Evolutionary conservation across 2,113 vertebrate genomes (phyloP), one percentile per base, ranked within the genome.

Genomic region (Rhinolophus sinicus): DNA sequence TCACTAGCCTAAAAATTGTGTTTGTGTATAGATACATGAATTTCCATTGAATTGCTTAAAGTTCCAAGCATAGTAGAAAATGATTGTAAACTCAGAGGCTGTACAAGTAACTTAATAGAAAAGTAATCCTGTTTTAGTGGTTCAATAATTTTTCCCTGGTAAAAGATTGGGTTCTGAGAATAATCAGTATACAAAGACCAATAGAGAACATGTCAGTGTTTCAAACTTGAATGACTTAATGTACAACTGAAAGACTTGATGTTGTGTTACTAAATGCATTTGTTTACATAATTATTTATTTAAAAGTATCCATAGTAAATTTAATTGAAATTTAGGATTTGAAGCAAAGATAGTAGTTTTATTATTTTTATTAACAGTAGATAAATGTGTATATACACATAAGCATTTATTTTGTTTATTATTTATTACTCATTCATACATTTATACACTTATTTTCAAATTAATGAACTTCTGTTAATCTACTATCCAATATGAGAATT

Each of bases 181-280:
- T 70, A 97, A 97, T 97, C 94, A 96, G 88, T 97, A 97, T 94
- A 26, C 62, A 97, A 96, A 97, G 52, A 90, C 58, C 93, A 93
- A 56, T 87, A 64, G 89, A 91, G 69, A 88, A 83, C 91, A 89
- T 93, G 81, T 90, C 64, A 97, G 38, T 82, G 50, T 87, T 97
- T 97, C 97, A 96, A 93, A 50, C 83, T 69, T 93, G 86, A 82
- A 92, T 92, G 54, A 90, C 47, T 75, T 96, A 95, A 97, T 38
- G 88, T 73, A 94, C 21, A 88, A 97, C 60, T 90, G 44, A 50
- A 58, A 89, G 86, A 0, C 50, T 91, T 70, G 13, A 22, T 56
- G 35, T 78, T 69, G 60, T 62, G 75, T 11, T 56, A 26, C 1
- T 44, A 82, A 86, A 60, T 52, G 8, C 1, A 18, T 58, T n/a